Evolutionary conservation across 2,888 invertebrate species (phyloP), one percentile per base, ranked within the genome.

Genomic region (Lingula anatina): DNA sequence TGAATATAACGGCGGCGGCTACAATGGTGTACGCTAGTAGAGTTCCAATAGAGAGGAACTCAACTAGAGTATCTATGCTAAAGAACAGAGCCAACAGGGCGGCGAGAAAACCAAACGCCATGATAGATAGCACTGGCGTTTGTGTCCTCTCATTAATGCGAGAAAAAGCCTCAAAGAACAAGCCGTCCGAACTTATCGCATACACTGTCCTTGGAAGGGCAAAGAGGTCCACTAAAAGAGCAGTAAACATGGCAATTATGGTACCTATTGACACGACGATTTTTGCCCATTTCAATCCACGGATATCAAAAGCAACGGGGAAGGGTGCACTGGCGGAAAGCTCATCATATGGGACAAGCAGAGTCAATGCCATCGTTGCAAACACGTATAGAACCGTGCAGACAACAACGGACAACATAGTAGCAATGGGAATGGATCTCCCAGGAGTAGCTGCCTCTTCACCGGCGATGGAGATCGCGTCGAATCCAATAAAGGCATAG

Each of bases 21-120:
- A 94, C 93, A 55, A 93, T 90, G 2, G 91, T 91, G 72, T 93
- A 93, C 0, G 91, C 90, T 5, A 93, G 90, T 54, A 93, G 89
- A 1, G 91, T 91, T 70, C 93, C 93, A 1, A 94, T 93, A 1
- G 92, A 92, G 90, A 94, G 91, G 71, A 94, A 92, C 71, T 94
- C 92, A 0, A 94, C 91, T 38, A 94, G 80, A 60, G 90, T 90
- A 62, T 89, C 86, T 60, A 94, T 81, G 76, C 94, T 92, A 66
- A 93, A 90, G 35, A 92, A 73, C 37, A 93, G 77, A 3, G 93
- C 91, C 56, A 93, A 85, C 0, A 88, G 49, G 1, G 70, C 66
- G 9, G 74, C 60, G 3, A 73, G 20, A 4, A 60, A 40, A 5
- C 75, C 74, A 51, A 75, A 70, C 9, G 69, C 55, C 12, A 61